Conservation (phyloP, 2,797 vertebrate species). For the Rousettus madagascariensis region DNA sequence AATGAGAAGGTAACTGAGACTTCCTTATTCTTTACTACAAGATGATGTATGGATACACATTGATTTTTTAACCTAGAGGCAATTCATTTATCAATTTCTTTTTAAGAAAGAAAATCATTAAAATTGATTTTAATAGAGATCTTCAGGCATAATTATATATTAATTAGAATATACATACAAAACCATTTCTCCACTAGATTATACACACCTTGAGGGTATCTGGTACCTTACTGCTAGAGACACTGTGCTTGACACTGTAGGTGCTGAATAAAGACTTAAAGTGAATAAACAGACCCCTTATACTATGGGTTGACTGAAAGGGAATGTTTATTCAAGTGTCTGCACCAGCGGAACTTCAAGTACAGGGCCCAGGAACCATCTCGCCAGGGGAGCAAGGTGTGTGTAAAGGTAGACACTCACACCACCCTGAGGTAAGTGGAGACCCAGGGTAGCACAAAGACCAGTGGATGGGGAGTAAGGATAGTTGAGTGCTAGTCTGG, state of each 20-base stretch:
- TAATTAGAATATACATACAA: background rate
- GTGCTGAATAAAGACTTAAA: background rate
- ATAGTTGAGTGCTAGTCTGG: background rate
- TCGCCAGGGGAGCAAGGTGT: background rate
- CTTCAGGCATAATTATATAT: background rate
- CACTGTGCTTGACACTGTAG: background rate
- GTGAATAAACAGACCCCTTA: background rate
- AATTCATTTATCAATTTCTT: background rate
- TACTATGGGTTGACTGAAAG: background rate
- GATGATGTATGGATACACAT: background rate
- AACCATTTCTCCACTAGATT: background rate
- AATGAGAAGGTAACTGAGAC: background rate
- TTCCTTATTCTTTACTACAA: background rate
- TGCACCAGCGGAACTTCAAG: background rate
- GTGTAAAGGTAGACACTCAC: background rate
- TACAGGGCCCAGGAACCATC: background rate
- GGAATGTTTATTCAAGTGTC: background rate
- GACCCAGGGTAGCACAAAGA: background rate
- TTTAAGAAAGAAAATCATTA: background rate
- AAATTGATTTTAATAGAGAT: background rate
- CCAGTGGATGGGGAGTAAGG: background rate
- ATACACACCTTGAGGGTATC: background rate
- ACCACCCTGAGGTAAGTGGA: fast-evolving
- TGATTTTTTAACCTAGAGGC: background rate
- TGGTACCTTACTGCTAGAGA: background rate